These are phyloP conservation scores for Tupiocoris notatus DNA, from an alignment of 2,888 invertebrate species.

Conservation along the genomic window DNA sequence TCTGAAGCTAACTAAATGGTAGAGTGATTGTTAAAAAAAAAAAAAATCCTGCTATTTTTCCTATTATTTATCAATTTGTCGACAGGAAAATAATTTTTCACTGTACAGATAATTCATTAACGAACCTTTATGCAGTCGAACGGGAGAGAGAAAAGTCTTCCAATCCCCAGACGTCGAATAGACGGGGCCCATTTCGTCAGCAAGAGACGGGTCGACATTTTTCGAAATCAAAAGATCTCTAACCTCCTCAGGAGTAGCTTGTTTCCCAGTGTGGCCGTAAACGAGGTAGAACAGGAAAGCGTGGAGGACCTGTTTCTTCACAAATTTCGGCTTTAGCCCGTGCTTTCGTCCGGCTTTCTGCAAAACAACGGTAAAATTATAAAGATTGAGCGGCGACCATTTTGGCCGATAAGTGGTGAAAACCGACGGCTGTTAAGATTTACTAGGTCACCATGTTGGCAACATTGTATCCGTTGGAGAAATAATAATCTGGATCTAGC, in stretches of 20 bases:
- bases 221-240: constrained; percentile 51
- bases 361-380: constrained; percentile 13
- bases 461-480: no score
- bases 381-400: no score
- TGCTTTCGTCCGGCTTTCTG: constrained; percentile 50
- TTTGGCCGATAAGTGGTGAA: no score
- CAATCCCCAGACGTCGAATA: constrained; percentile 62
- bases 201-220: constrained; percentile 54
- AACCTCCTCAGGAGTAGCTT: constrained; percentile 50
- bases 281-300: constrained; percentile 69
- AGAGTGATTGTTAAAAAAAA: no score
- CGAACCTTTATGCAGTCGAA: constrained; percentile 60
- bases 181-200: constrained; percentile 56
- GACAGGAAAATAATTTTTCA: neutral
- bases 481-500: no score
- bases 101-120: neutral
- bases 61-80: no score
- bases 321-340: constrained; percentile 65
- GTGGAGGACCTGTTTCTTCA: constrained; percentile 66
- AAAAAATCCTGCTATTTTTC: no score
- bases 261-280: constrained; percentile 58
- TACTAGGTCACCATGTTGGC: no score
- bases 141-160: constrained; percentile 71
- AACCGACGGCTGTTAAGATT: no score
- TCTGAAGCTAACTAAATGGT: no score